Conservation (phyloP, 2,113 vertebrate genomes). For the Misgurnus mizolepis region DNA sequence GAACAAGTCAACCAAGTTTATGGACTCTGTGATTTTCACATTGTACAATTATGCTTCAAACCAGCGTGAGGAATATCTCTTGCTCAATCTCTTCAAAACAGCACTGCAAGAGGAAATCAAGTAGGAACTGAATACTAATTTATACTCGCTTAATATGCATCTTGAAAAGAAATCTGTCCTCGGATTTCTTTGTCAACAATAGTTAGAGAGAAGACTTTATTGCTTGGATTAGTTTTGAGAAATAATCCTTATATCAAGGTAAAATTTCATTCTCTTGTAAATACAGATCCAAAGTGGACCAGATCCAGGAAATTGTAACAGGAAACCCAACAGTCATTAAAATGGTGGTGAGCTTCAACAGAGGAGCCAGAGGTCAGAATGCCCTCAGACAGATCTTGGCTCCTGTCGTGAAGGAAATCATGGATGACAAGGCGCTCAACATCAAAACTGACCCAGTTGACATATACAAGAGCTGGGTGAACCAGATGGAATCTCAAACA, state of each 20-base stretch:
- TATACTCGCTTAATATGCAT: not conserved
- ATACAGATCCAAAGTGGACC: slow-evolving; percentile 93
- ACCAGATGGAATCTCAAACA: slow-evolving; percentile 98
- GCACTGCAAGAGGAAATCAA: slow-evolving; percentile 98
- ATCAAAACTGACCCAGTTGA: slow-evolving; percentile 98
- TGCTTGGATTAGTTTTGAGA: not conserved
- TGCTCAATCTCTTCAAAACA: slow-evolving; percentile 94
- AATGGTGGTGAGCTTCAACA: slow-evolving; percentile 99
- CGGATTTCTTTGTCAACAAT: not conserved
- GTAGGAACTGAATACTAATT: slow-evolving; percentile 65
- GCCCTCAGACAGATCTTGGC: slow-evolving; percentile 92
- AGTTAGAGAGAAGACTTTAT: not conserved
- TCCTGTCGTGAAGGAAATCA: slow-evolving; percentile 95
- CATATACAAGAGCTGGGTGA: slow-evolving; percentile 98
- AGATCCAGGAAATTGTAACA: slow-evolving; percentile 96
- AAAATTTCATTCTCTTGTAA: not conserved
- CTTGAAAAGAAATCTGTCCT: not conserved
- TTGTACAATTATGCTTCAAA: slow-evolving; percentile 98
- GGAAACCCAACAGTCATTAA: slow-evolving; percentile 98
- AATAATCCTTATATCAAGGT: not conserved
- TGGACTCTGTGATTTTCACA: slow-evolving; percentile 98
- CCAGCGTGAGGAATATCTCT: slow-evolving; percentile 93
- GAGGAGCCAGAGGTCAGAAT: slow-evolving; percentile 94
- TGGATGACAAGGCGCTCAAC: slow-evolving; percentile 94
- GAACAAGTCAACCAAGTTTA: slow-evolving; percentile 98